A percentile compares a stretch with the other conserved stretches of the same genome.
These are phyloP conservation scores for Mellilla xanthometata DNA, from an alignment of 2,888 invertebrate genomes.

Conservation along the genomic window DNA sequence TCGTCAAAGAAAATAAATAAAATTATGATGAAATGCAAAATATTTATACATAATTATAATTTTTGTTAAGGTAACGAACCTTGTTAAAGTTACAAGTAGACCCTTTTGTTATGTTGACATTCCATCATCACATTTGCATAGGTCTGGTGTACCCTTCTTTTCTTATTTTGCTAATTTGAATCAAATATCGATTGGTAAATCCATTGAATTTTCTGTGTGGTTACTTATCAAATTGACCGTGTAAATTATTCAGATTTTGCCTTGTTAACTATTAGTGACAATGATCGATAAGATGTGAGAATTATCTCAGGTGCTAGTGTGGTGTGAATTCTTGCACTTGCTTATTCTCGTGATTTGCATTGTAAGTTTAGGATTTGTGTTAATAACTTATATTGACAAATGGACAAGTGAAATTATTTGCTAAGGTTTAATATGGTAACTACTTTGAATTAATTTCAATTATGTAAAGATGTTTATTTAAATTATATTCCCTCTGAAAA, in stretches of 20 bases:
- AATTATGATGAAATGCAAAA: too few species aligned
- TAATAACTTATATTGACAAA: conserved; percentile 9
- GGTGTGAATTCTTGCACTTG: conserved; percentile 44
- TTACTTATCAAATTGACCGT: conserved; percentile 73
- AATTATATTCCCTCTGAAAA: too few species aligned
- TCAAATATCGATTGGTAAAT: conserved; percentile 57
- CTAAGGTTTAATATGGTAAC: too few species aligned
- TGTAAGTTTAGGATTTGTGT: conserved; percentile 16
- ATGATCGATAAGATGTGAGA: conserved; percentile 30
- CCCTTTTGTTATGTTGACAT: too few species aligned
- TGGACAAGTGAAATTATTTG: too few species aligned
- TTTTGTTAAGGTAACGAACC: too few species aligned
- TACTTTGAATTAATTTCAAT: too few species aligned
- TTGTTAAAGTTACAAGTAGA: too few species aligned
- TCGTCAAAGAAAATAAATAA: too few species aligned
- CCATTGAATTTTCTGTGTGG: conserved; percentile 44
- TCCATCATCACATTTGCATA: conserved; percentile 14
- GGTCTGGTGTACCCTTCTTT: conserved; percentile 14
- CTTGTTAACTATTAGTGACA: neutral
- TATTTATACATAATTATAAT: too few species aligned
- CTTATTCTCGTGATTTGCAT: conserved; percentile 46
- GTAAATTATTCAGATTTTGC: conserved; percentile 56
- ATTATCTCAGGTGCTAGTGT: conserved; percentile 17
- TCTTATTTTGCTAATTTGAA: conserved; percentile 50
- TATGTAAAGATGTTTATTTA: too few species aligned